Evolutionary conservation across 1,140 invertebrate species (phyloP), one percentile per base, ranked within the genome.

Genomic region (Drosophila azteca): DNA sequence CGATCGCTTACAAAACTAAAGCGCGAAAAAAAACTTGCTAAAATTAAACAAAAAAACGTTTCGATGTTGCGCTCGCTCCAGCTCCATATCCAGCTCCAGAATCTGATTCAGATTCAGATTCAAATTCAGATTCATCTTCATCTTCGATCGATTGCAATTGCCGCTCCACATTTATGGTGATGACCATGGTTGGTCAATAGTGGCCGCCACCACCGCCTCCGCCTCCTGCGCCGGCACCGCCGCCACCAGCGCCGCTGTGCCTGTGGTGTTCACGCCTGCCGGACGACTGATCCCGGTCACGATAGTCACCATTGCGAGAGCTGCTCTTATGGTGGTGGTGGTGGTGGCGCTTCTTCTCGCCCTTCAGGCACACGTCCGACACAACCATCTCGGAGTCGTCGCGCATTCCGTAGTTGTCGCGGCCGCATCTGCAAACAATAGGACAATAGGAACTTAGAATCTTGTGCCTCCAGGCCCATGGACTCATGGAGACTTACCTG

Each of bases 341-440:
- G 85, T 97, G 96, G 75, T 96, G 95, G 43, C 95, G 94, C 52
- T 95, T 95, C 91, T 96, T 96, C 91, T 96, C 95, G 26, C 94
- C 91, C 85, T 92, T 92, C 24, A 92, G 57, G 20, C 91, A 91
- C 1, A 95, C 95, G 88, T 97, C 96, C 20, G 94, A 95, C 4
- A 97, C 95, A 8, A 96, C 95, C 79, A 97, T 93, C 90, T 97
- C 96, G 9, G 96, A 95, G 20, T 95, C 95, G 73, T 96, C 96
- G 41, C 96, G 94, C 78, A 96, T 95, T 4, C 95, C 95, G 77
- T 95, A 93, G 65, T 92, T 93, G 48, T 94, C 93, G 62, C 93
- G 76, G 43, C 88, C 88, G 68, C 79, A 79, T 53, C 90, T 91
- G 46, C 24, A 4, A 43, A 54, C n/a, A n/a, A n/a, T n/a, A n/a